phyloP scores from a whole-genome alignment of 2,888 invertebrate species.

The Anaspis maculata region DNA sequence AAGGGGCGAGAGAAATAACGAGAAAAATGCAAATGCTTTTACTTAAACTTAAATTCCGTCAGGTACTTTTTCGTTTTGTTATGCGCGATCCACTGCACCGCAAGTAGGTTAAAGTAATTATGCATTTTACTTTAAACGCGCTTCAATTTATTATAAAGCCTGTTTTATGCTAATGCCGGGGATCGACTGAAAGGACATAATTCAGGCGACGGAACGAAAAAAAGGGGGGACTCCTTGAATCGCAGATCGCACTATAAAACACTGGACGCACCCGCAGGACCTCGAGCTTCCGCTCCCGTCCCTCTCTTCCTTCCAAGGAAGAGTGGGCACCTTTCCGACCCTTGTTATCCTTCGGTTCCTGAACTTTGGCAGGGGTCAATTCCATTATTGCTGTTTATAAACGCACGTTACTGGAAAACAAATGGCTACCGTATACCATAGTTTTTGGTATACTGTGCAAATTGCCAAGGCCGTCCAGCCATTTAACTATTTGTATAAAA shows the following conservation, averaged over 20 bases:
- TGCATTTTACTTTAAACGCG: slow-evolving; percentile 37
- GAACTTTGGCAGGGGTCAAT: slow-evolving; percentile 26
- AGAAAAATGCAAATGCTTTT: slow-evolving; percentile 30
- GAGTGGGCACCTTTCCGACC: slow-evolving; percentile 20
- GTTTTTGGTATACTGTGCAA: too few relatives aligned
- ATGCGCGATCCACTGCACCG: slow-evolving; percentile 28
- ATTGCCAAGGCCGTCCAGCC: too few relatives aligned
- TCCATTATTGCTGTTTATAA: slow-evolving; percentile 29
- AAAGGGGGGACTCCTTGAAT: slow-evolving; percentile 24
- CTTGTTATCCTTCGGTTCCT: slow-evolving; percentile 26
- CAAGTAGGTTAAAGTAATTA: slow-evolving; percentile 39
- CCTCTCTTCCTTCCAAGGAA: too few relatives aligned
- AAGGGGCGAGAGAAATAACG: slow-evolving; percentile 14
- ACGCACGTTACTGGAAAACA: slow-evolving; percentile 9
- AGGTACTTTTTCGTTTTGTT: slow-evolving; percentile 36
- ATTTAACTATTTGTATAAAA: too few relatives aligned
- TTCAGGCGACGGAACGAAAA: slow-evolving; percentile 17
- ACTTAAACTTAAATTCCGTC: slow-evolving; percentile 28
- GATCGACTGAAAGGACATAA: slow-evolving; percentile 34
- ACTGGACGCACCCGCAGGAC: slow-evolving; percentile 22
- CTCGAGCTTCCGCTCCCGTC: slow-evolving; percentile 23
- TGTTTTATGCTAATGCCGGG: slow-evolving; percentile 26
- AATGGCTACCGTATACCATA: too few relatives aligned
- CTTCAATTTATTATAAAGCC: slow-evolving; percentile 36
- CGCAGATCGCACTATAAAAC: slow-evolving; percentile 31